These are phyloP conservation scores for Gulo gulo DNA, from an alignment of 2,113 vertebrate species.

Conservation along the genomic window DNA sequence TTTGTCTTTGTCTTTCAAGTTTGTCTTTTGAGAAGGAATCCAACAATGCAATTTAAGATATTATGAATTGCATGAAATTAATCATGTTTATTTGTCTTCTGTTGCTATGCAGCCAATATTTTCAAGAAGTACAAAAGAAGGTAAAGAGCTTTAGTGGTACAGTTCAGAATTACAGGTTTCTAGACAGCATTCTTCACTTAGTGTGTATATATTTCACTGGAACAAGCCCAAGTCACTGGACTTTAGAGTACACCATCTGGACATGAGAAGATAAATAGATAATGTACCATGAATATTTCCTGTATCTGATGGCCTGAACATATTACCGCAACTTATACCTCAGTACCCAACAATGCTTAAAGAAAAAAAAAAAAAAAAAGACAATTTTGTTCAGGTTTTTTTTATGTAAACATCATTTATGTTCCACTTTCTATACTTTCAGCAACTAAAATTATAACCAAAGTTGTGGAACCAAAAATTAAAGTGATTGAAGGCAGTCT, in stretches of 20 bases:
- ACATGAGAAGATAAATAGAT: not conserved
- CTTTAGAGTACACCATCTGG: not conserved
- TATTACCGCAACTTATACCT: not conserved
- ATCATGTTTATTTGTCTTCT: constrained; percentile 58
- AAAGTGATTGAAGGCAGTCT: constrained; percentile 87
- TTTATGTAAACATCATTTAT: constrained; percentile 67
- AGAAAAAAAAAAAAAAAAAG: not conserved
- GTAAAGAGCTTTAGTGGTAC: constrained; percentile 19
- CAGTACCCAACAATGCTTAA: not conserved
- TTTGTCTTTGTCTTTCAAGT: constrained; percentile 43
- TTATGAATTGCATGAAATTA: constrained; percentile 24
- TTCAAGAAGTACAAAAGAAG: constrained; percentile 70
- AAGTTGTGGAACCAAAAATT: constrained; percentile 83
- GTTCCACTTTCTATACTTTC: constrained; percentile 83
- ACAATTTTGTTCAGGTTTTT: constrained; percentile 15
- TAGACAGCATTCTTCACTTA: constrained; percentile 15
- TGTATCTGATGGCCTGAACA: constrained; percentile 17
- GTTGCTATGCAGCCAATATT: constrained; percentile 36
- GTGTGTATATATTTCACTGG: not conserved
- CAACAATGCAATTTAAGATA: constrained; percentile 2
- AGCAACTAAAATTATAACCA: constrained; percentile 82
- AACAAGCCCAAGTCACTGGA: constrained; percentile 20
- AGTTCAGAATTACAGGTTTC: constrained; percentile 16
- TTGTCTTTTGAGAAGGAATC: constrained; percentile 45
- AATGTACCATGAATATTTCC: not conserved